These are phyloP conservation scores for Phoxinus phoxinus DNA, from an alignment of 2,113 vertebrate genomes.

Conservation along the genomic window DNA sequence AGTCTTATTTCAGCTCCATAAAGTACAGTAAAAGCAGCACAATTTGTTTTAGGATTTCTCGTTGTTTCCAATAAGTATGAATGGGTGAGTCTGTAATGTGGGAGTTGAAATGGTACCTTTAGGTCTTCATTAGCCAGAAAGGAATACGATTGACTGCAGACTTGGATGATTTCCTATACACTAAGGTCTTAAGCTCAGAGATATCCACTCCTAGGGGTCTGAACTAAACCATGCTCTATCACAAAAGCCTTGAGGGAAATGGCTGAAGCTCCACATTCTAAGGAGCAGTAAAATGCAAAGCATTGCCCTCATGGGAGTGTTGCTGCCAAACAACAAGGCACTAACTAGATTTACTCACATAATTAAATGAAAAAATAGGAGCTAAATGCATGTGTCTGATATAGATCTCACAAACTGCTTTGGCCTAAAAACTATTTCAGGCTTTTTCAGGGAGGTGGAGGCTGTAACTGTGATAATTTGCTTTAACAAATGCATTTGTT, in stretches of 20 bases:
- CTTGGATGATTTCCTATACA: not conserved
- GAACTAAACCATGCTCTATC: constrained; percentile 9
- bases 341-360: constrained; percentile 50
- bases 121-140: constrained; percentile 29
- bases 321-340: constrained; percentile 29
- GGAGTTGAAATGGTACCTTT: not conserved
- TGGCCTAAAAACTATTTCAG: constrained; percentile 27
- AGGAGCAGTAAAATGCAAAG: constrained; percentile 40
- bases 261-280: constrained; percentile 1
- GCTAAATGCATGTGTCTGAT: constrained; percentile 42
- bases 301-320: constrained; percentile 35
- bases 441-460: constrained; percentile 1
- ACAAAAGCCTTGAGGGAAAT: constrained; percentile 20
- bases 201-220: constrained; percentile 24
- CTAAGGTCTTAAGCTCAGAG: not conserved
- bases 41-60: not conserved
- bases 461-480: constrained; percentile 43
- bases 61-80: constrained; percentile 6
- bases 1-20: not conserved
- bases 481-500: constrained; percentile 43
- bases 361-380: constrained; percentile 55
- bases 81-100: constrained; percentile 27
- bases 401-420: constrained; percentile 12
- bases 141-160: constrained; percentile 2
- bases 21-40: not conserved